Conservation (phyloP, 2,888 invertebrate genomes). For the Ptilodon capucinus region DNA sequence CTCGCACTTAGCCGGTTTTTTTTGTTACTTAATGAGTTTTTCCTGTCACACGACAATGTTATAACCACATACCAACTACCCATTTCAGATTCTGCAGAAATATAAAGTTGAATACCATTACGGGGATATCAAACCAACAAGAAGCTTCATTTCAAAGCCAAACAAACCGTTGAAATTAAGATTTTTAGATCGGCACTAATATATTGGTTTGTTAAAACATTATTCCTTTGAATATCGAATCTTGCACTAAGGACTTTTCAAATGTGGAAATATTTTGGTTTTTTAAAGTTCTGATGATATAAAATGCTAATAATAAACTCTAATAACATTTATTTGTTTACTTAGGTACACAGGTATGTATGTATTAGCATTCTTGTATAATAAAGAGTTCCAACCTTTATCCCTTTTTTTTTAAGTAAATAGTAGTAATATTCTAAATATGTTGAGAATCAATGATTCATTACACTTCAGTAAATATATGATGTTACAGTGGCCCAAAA, state of each 20-base stretch:
- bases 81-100: slow-evolving; percentile 80
- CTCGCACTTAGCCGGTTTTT: too few relatives aligned
- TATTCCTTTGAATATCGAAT: background rate
- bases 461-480: too few relatives aligned
- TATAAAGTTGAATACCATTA: slow-evolving; percentile 86
- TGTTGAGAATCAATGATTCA: too few relatives aligned
- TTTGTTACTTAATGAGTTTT: too few relatives aligned
- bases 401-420: background rate
- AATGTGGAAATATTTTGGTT: slow-evolving; percentile 17
- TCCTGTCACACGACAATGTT: too few relatives aligned
- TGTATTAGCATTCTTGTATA: slow-evolving; percentile 12
- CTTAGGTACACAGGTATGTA: slow-evolving; percentile 26
- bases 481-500: too few relatives aligned
- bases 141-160: slow-evolving; percentile 82
- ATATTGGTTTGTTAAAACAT: too few relatives aligned
- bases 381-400: slow-evolving; percentile 15
- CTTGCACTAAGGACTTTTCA: background rate
- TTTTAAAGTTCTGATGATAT: slow-evolving; percentile 18
- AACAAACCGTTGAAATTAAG: slow-evolving; percentile 84
- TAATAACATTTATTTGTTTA: slow-evolving; percentile 24
- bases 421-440: too few relatives aligned
- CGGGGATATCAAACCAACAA: slow-evolving; percentile 83
- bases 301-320: slow-evolving; percentile 19
- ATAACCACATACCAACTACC: too few relatives aligned
- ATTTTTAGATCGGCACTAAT: slow-evolving; percentile 79